Percentiles rank a stretch among this genome's conserved stretches.
phyloP scores from a whole-genome alignment of 2,113 vertebrate species.

The Sander vitreus region DNA sequence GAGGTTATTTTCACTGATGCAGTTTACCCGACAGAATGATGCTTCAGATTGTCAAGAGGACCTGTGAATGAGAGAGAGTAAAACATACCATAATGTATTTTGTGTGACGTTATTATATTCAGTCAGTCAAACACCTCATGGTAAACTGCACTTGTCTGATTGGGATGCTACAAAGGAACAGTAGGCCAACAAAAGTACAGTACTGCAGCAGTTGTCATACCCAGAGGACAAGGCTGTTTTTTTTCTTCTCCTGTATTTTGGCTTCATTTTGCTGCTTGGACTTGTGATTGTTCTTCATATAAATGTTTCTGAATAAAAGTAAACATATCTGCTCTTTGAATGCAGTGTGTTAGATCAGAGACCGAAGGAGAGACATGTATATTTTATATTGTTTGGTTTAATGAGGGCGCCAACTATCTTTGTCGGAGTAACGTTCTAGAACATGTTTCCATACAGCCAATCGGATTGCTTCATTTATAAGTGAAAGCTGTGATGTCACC shows the following conservation, averaged over 20 bases:
- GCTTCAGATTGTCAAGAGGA: constrained; percentile 22
- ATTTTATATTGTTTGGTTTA: neutral
- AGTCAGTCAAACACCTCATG: constrained; percentile 41
- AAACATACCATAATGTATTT: constrained; percentile 39
- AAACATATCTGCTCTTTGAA: neutral
- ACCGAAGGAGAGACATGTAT: too few relatives aligned
- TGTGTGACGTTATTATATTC: constrained; percentile 36
- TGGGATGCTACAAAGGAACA: constrained; percentile 60
- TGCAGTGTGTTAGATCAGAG: neutral
- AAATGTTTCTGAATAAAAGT: constrained; percentile 23
- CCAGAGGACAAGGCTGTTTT: constrained; percentile 25
- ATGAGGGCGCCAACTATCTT: neutral
- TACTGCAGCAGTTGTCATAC: constrained; percentile 25
- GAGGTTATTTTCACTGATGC: constrained; percentile 42
- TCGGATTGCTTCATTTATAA: neutral
- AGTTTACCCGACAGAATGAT: constrained; percentile 46
- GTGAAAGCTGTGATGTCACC: too few relatives aligned
- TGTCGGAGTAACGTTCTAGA: too few relatives aligned
- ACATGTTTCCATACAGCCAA: neutral
- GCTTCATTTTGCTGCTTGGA: constrained; percentile 56
- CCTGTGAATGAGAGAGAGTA: neutral
- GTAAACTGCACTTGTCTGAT: constrained; percentile 43
- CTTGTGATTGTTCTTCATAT: constrained; percentile 20
- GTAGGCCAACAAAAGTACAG: constrained; percentile 3
- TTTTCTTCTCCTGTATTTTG: constrained; percentile 41